Base-by-base conservation (phyloP, 2,797 vertebrate species). In the Pangasius macronema region DNA sequence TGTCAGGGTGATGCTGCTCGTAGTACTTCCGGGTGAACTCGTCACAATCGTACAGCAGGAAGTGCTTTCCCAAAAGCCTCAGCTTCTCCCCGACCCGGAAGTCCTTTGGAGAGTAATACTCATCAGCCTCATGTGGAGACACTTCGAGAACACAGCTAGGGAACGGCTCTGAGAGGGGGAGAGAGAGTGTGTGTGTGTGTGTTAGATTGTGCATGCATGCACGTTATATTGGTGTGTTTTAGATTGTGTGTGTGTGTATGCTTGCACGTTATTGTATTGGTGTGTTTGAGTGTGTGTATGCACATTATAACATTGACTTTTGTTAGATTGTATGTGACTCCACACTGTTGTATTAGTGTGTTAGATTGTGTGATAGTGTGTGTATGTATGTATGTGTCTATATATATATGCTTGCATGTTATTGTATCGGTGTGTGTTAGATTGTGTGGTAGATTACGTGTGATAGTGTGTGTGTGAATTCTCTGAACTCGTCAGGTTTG, bases 71-170 rank as follows among this genome's bases (percentile, higher is more conserved):
- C 42, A 97, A 90, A 36, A 99, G 92, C 8, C 85, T 95, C n/a
- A 97, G 27, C 0, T 93, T 92, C 88, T 97, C 94, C 39, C 98
- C 98, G 0, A 98, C 90, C 33, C 90, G 93, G 94, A 99, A 98
- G 94, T 99, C 98, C 92, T 93, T 96, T 59, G 97, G 97, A 13
- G 96, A 96, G 87, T 93, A 97, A 94, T 96, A 99, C 91, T 99
- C 96, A 0, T 95, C 92, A 30, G 99, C 98, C 33, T 99, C 97
- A 1, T 96, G 90, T 16, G 94, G 90, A 2, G 97, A 96, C 82
- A 98, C 90, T 91, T 99, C 98, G 92, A 99, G 92, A 88, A 99
- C 96, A 87, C 97, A 97, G 65, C 93, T 95, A n/a, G 98, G 97
- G 86, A 99, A 99, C 27, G 90, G 89, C 67, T 95, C 98, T 99